Conservation (phyloP, 2,888 invertebrate species). For the Syrphus vitripennis region DNA sequence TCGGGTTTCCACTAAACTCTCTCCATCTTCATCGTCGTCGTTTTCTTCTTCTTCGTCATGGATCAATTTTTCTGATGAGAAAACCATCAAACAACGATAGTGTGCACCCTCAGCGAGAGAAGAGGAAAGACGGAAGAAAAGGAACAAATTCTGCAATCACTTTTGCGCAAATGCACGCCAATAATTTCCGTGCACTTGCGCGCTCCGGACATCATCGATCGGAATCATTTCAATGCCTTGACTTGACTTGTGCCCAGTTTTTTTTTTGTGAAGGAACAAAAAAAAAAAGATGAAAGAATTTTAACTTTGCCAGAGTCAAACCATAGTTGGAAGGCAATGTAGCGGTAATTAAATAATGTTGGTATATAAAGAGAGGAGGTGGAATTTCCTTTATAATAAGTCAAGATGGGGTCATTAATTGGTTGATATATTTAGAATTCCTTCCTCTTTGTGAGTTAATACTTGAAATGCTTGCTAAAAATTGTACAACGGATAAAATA, state of each 20-base stretch:
- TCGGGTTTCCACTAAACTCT: conserved; percentile 13
- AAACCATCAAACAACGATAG: conserved; percentile 21
- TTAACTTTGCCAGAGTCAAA: conserved; percentile 26
- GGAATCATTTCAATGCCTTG: conserved; percentile 32
- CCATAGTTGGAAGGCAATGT: conserved; percentile 21
- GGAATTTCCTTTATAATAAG: conserved; percentile 57
- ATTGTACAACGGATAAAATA: background rate
- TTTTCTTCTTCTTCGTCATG: conserved; percentile 44
- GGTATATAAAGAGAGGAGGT: conserved; percentile 36
- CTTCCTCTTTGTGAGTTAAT: conserved; percentile 37
- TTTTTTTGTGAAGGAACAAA: background rate
- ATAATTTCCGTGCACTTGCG: conserved; percentile 6
- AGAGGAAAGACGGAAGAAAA: background rate
- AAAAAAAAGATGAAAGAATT: conserved; percentile 13
- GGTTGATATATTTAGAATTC: conserved; percentile 60
- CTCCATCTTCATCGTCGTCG: background rate
- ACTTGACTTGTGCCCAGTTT: conserved; percentile 2
- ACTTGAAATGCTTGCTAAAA: background rate
- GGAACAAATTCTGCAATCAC: conserved; percentile 18
- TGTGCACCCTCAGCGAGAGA: background rate
- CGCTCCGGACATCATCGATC: conserved; percentile 34
- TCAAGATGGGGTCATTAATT: conserved; percentile 53
- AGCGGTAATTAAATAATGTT: conserved; percentile 61
- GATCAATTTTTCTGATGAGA: conserved; percentile 62
- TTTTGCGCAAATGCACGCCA: conserved; percentile 48